Conservation (phyloP, 2,113 vertebrate species). For the Psilopsiagon aurifrons region DNA sequence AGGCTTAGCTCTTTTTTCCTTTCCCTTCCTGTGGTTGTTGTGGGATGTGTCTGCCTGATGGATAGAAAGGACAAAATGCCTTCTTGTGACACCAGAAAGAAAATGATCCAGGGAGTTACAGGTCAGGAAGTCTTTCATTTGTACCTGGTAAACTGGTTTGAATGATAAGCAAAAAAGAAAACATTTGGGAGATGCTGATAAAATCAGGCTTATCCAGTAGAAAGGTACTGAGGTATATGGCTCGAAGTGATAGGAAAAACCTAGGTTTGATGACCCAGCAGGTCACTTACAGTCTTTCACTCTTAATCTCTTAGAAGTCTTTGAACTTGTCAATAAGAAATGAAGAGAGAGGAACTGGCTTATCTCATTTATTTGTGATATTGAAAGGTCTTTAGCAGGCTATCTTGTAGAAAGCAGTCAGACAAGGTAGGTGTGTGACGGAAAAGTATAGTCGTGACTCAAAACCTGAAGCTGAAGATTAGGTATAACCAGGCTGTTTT, state of each 20-base stretch:
- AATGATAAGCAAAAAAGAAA: conserved; percentile 41
- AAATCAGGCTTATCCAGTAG: conserved; percentile 60
- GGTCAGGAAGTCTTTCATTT: conserved; percentile 31
- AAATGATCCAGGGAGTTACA: conserved; percentile 25
- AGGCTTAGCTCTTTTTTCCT: not conserved
- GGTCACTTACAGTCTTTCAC: conserved; percentile 54
- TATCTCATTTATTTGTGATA: conserved; percentile 52
- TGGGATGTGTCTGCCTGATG: not conserved
- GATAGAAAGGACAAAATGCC: not conserved
- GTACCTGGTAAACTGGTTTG: conserved; percentile 48
- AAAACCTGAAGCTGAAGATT: not conserved
- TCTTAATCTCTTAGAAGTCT: conserved; percentile 57
- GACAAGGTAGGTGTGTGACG: not conserved
- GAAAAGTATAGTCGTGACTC: not conserved
- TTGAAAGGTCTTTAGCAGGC: conserved; percentile 25
- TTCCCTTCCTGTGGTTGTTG: not conserved
- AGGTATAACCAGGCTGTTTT: not conserved
- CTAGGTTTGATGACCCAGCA: conserved; percentile 38
- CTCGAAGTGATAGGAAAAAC: conserved; percentile 57
- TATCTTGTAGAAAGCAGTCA: not conserved
- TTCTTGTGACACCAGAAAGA: not conserved
- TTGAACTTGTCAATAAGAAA: conserved; percentile 55
- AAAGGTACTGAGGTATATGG: conserved; percentile 41
- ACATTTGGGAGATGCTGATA: conserved; percentile 48
- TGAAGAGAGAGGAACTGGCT: conserved; percentile 17